Base-by-base conservation (phyloP, 2,888 invertebrate genomes). In the Meganola albula region DNA sequence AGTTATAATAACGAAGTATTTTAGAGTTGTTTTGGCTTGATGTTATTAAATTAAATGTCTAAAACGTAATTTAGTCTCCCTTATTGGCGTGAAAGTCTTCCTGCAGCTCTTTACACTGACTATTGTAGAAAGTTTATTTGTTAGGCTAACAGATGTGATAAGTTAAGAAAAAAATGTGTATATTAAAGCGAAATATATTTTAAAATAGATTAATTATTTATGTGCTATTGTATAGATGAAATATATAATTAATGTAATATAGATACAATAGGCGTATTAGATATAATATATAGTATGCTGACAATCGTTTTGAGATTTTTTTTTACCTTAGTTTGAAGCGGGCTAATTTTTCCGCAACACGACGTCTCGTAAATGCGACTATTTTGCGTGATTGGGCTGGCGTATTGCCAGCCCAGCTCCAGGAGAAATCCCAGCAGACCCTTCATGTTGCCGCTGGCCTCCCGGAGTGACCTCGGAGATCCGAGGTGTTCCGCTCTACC, bases 81-180 rank as follows among this genome's bases (percentile, higher is more conserved):
- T 35, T 37, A 43, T 64, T 69, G 79, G 80, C 57, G 84, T 70
- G 58, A 71, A 84, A 63, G 85, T 85, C 84, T 85, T 85, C 85
- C 85, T 80, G 79, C 85, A 85, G 85, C 85, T 85, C 85, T 85
- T 66, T 85, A 85, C 85, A 85, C 85, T 85, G 85, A 83, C 79
- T 84, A 77, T 68, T 73, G 76, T 83, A 84, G 83, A 74, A 55
- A 64, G 64, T 70, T 76, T 74, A 76, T 78, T 76, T 74, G 63
- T 75, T 84, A 83, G 78, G 79, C 71, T 80, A 83, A 82, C 74
- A 48, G 58, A 80, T 79, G 84, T 85, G 83, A 85, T 85, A 82
- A 78, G 74, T 71, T 73, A 76, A 69, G 65, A 64, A 68, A n/a
- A n/a, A n/a, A 67, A 68, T 63, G 69, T 74, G 69, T 74, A 74